These are phyloP conservation scores for Hybognathus amarus DNA, from an alignment of 2,797 vertebrate genomes.

Conservation along the genomic window DNA sequence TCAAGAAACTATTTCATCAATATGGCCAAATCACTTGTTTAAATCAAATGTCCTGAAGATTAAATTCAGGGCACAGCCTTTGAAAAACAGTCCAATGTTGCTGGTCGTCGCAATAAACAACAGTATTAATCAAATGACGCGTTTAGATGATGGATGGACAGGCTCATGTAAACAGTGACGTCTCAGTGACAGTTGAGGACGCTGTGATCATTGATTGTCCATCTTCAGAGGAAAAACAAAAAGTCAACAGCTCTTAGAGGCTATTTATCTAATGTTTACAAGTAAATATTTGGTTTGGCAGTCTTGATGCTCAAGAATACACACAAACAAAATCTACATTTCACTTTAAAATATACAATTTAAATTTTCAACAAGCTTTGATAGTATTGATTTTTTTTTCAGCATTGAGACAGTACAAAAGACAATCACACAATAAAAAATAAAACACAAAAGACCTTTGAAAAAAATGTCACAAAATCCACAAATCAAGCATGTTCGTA, in stretches of 20 bases:
- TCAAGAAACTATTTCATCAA: slow-evolving; percentile 64
- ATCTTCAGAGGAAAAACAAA: slow-evolving; percentile 60
- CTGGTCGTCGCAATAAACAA: background rate
- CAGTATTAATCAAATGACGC: slow-evolving; percentile 11
- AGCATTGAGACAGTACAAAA: slow-evolving; percentile 80
- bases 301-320: slow-evolving; percentile 68
- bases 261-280: slow-evolving; percentile 67
- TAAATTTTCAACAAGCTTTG: slow-evolving; percentile 79
- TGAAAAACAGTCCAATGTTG: slow-evolving; percentile 22
- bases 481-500: slow-evolving; percentile 74
- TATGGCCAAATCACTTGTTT: slow-evolving; percentile 12
- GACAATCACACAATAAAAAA: slow-evolving; percentile 69
- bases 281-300: slow-evolving; percentile 69
- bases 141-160: slow-evolving; percentile 44
- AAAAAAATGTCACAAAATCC: slow-evolving; percentile 67
- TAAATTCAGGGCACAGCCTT: slow-evolving; percentile 18
- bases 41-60: slow-evolving; percentile 14
- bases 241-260: slow-evolving; percentile 68
- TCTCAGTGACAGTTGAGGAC: slow-evolving; percentile 37
- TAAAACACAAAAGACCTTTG: slow-evolving; percentile 60
- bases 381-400: slow-evolving; percentile 77
- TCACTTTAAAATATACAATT: slow-evolving; percentile 87
- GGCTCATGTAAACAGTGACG: slow-evolving; percentile 64
- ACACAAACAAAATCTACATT: slow-evolving; percentile 74
- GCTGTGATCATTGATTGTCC: slow-evolving; percentile 41